phyloP scores from a whole-genome alignment of 2,113 vertebrate species.

The Oryzias celebensis region DNA sequence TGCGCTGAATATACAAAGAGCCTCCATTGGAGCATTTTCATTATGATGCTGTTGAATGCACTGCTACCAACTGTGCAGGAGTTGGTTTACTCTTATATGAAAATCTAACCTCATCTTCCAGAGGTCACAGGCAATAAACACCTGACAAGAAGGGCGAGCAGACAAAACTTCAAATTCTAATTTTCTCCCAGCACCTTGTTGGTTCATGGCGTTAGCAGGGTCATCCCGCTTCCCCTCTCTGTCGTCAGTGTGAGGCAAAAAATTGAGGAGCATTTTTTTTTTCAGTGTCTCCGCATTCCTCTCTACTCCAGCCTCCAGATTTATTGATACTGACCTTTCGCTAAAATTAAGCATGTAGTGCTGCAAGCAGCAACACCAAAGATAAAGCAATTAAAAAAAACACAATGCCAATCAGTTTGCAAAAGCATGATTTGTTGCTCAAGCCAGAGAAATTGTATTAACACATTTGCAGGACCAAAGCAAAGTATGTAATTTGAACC shows the following conservation, averaged over 20 bases:
- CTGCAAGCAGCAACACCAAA: constrained; percentile 75
- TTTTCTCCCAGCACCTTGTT: constrained; percentile 72
- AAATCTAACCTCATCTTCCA: constrained; percentile 78
- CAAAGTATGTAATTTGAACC: constrained; percentile 56
- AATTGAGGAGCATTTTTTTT: constrained; percentile 48
- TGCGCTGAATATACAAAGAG: constrained; percentile 20
- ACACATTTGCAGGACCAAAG: constrained; percentile 64
- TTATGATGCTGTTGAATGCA: constrained; percentile 74
- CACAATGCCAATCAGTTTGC: constrained; percentile 75
- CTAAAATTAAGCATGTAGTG: constrained; percentile 78
- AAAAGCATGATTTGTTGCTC: constrained; percentile 58
- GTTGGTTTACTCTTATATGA: constrained; percentile 77
- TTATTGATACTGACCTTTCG: constrained; percentile 84
- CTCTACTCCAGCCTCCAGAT: constrained; percentile 62
- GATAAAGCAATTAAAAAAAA: constrained; percentile 82
- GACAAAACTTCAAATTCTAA: constrained; percentile 73
- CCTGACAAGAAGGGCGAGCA: constrained; percentile 70
- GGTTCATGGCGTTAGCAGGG: constrained; percentile 62
- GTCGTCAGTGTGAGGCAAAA: constrained; percentile 54
- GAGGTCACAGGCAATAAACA: constrained; percentile 79
- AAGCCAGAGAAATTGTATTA: constrained; percentile 64
- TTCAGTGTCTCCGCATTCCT: constrained; percentile 39
- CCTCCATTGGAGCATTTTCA: constrained; percentile 59
- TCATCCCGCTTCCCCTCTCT: constrained; percentile 62
- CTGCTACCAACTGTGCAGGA: constrained; percentile 70